Conservation (phyloP, 1,140 invertebrate species). For the Panulirus ornatus region DNA sequence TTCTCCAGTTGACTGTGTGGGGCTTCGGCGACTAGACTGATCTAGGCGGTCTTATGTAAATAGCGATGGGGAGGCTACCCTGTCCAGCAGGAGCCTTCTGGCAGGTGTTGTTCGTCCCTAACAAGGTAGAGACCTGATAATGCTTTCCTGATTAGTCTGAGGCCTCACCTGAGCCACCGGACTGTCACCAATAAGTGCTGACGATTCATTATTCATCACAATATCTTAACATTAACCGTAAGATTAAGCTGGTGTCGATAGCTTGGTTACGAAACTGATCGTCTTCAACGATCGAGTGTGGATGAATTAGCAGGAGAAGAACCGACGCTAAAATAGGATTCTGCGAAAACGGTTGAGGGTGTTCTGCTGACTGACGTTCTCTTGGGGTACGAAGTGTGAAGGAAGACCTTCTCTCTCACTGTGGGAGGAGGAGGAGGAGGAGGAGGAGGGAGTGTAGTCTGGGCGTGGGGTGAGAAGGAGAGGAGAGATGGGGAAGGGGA, state of each 20-base stretch:
- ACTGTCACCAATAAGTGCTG: too few relatives aligned
- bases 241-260: too few relatives aligned
- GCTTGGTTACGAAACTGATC: too few relatives aligned
- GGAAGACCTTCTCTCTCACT: background rate
- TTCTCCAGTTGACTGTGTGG: background rate
- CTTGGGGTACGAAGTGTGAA: background rate
- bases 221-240: background rate
- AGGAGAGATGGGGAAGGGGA: background rate
- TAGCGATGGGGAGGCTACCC: background rate
- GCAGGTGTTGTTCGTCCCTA: background rate
- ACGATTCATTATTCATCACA: background rate
- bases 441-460: background rate
- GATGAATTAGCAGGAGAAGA: background rate
- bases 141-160: background rate
- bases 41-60: constrained; percentile 31
- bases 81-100: background rate
- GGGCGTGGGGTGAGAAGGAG: background rate
- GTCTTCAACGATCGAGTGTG: too few relatives aligned
- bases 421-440: background rate
- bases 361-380: too few relatives aligned
- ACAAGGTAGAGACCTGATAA: constrained; percentile 17
- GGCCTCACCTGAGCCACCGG: too few relatives aligned
- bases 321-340: background rate
- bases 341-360: background rate
- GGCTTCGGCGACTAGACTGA: background rate